Evolutionary conservation across 2,888 invertebrate genomes (phyloP), one percentile per base, ranked within the genome.

Genomic region (Eurytoma adleriae): DNA sequence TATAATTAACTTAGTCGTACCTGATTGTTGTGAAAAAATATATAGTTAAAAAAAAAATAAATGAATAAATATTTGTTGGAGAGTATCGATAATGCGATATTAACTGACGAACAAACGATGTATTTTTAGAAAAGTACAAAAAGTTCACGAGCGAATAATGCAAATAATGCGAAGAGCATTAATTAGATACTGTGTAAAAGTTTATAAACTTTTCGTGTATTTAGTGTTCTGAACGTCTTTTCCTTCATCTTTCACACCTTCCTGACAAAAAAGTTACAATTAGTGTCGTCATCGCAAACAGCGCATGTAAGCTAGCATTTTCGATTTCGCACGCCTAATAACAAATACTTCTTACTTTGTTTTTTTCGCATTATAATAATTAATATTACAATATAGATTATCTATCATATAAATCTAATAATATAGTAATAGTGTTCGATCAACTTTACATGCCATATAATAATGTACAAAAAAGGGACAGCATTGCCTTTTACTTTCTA

Each of bases 391-490:
- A 83, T 81, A 84, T 83, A 76, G 83, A 81, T 77, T 75, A 74
- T 79, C 64, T 80, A 80, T 80, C 70, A 78, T 78, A 83, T 82
- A 80, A 40, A 79, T 79, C 59, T 83, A 83, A 80, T 82, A 85
- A 83, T 81, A 64, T 64, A 80, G 75, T 83, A 85, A 83, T 85
- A 85, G 79, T 84, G 74, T 82, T 82, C 83, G 77, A 85, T 85
- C 76, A 84, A 86, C 84, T 89, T 88, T 88, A 88, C 88, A 88
- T 81, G 81, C 85, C 82, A 85, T 85, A 85, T 85, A 87, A 85
- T 85, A 88, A 88, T 89, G 86, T 90, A 89, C 88, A 89, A 88
- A 87, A 87, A 83, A 85, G 83, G 81, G 79, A 80, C 75, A 81
- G 78, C 73, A 78, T 75, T 62, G 76, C 81, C 83, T 85, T 85